phyloP scores from a whole-genome alignment of 2,113 vertebrate species.

The Bungarus multicinctus region DNA sequence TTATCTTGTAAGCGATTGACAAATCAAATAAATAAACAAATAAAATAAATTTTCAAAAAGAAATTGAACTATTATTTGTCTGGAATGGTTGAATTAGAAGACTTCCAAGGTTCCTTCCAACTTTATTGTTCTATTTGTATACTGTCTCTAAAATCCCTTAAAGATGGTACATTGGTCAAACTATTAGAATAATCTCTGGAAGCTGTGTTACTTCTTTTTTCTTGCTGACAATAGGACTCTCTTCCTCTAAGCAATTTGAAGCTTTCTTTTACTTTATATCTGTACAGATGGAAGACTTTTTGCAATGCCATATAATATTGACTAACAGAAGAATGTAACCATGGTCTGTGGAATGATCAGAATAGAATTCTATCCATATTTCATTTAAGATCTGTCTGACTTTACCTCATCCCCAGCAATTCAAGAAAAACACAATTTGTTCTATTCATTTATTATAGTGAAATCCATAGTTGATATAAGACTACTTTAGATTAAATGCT shows the following conservation, averaged over 20 bases:
- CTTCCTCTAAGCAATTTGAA: slow-evolving; percentile 35
- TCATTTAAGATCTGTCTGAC: slow-evolving; percentile 39
- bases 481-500: slow-evolving; percentile 7
- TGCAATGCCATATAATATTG: slow-evolving; percentile 45
- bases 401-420: neutral
- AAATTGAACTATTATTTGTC: neutral
- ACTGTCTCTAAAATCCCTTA: slow-evolving; percentile 33
- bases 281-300: slow-evolving; percentile 47
- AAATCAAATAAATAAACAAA: no score
- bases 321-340: slow-evolving; percentile 46
- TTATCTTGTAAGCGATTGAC: no score
- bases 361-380: slow-evolving; percentile 27
- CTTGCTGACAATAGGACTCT: slow-evolving; percentile 35
- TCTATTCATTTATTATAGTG: slow-evolving; percentile 31
- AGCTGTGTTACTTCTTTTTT: slow-evolving; percentile 26
- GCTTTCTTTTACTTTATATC: slow-evolving; percentile 53
- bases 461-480: slow-evolving; percentile 39
- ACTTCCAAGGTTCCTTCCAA: no score
- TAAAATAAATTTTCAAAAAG: neutral
- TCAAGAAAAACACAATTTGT: neutral
- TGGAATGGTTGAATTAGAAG: no score
- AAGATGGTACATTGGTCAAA: slow-evolving; percentile 44
- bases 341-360: slow-evolving; percentile 50
- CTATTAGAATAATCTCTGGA: slow-evolving; percentile 48
- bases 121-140: neutral